Evolutionary conservation across 2,797 vertebrate genomes (phyloP).

Genomic region (Notolepis coatsorum): DNA sequence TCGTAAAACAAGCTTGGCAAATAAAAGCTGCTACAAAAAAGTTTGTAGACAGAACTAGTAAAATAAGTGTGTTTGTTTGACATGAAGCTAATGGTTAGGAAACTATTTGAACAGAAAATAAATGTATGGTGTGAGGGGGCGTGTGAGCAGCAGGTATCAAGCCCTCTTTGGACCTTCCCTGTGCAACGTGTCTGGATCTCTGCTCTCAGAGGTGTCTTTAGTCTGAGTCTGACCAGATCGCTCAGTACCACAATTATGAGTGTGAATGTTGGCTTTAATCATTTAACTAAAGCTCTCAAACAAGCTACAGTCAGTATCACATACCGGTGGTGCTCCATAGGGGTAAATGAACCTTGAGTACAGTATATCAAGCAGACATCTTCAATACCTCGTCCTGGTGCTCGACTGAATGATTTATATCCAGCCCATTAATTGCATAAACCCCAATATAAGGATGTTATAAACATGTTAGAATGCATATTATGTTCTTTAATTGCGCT

Average conservation of each 20-base stretch:
- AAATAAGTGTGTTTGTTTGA: too few species aligned
- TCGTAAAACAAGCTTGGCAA: too few species aligned
- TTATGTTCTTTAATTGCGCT: slow-evolving; percentile 10
- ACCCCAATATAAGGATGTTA: slow-evolving; percentile 18
- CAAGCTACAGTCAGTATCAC: too few species aligned
- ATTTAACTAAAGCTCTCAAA: slow-evolving; percentile 48
- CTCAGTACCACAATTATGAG: slow-evolving; percentile 57
- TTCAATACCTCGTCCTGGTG: slow-evolving; percentile 20
- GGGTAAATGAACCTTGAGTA: slow-evolving; percentile 57
- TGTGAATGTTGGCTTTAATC: slow-evolving; percentile 66
- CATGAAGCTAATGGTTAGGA: too few species aligned
- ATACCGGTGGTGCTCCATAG: slow-evolving; percentile 56
- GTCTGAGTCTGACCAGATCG: slow-evolving; percentile 51
- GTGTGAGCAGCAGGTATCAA: too few species aligned
- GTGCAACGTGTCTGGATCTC: too few species aligned
- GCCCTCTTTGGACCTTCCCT: too few species aligned
- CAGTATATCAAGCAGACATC: slow-evolving; percentile 42
- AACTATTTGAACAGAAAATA: too few species aligned
- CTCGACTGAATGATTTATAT: slow-evolving; percentile 12
- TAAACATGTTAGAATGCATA: slow-evolving; percentile 28
- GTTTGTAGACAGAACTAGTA: too few species aligned
- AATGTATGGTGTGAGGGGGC: slow-evolving; percentile 31
- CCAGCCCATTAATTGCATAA: slow-evolving; percentile 37
- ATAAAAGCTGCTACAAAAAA: too few species aligned
- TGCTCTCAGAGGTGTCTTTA: slow-evolving; percentile 46